Percentiles rank a stretch among this genome's conserved stretches.
These are phyloP conservation scores for Lasius fuliginosus DNA, from an alignment of 2,888 invertebrate genomes.

Conservation along the genomic window DNA sequence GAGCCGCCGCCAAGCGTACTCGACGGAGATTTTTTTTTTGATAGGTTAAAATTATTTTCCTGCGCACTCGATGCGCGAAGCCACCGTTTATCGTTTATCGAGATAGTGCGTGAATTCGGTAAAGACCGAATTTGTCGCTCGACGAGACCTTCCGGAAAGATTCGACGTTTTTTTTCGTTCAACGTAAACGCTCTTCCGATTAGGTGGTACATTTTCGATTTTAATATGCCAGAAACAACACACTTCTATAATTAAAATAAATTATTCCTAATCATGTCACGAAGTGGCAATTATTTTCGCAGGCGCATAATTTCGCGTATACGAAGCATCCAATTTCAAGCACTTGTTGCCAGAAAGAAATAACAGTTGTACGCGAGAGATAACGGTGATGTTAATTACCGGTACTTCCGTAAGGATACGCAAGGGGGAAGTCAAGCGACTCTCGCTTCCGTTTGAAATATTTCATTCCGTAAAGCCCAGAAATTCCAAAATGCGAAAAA, in stretches of 20 bases:
- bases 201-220: background rate
- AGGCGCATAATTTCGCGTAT: slow-evolving; percentile 1
- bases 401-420: slow-evolving; percentile 58
- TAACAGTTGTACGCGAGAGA: slow-evolving; percentile 60
- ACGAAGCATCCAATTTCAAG: slow-evolving; percentile 28
- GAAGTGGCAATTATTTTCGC: slow-evolving; percentile 29
- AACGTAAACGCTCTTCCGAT: background rate
- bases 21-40: slow-evolving; percentile 41
- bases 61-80: slow-evolving; percentile 32
- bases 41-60: slow-evolving; percentile 54
- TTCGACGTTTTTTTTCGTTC: background rate
- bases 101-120: slow-evolving; percentile 16
- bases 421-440: slow-evolving; percentile 29
- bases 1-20: slow-evolving; percentile 57
- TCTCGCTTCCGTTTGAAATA: slow-evolving; percentile 56
- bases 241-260: background rate
- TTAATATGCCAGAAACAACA: background rate
- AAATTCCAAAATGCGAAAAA: slow-evolving; percentile 36
- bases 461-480: slow-evolving; percentile 54
- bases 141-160: background rate
- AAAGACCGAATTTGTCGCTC: background rate
- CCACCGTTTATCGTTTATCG: slow-evolving; percentile 46
- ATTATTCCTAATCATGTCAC: slow-evolving; percentile 7
- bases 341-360: slow-evolving; percentile 74
- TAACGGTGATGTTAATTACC: slow-evolving; percentile 57